Base-by-base conservation (phyloP, 2,797 vertebrate genomes). In the Gouania willdenowi region DNA sequence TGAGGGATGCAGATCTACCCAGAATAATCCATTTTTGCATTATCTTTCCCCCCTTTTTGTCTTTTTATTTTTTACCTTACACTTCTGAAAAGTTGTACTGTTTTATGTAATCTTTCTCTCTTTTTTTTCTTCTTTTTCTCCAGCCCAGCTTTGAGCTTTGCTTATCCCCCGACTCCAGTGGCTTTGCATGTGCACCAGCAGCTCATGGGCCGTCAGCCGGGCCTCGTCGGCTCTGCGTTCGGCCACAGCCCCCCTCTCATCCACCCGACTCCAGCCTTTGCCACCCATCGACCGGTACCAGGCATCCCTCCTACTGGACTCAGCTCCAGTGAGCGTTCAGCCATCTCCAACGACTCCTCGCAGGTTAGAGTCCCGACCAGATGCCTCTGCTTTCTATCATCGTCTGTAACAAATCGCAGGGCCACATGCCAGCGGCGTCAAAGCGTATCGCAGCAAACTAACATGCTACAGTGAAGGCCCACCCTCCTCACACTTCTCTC, bases 211-310 rank as follows among this genome's bases (percentile, higher is more conserved):
- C 92, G 94, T 4, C 94, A 97, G 16, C 92, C 94, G 33, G 91
- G 91, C 45, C 66, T 97, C 24, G 79, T 98, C 50, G 90, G 94
- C 50, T 98, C 96, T 0, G 92, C 96, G 26, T 98, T 98, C 16
- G 94, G 96, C 80, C 95, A 98, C 83, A 98, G 96, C 50, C 94
- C 96, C 16, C 94, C 96, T 0, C 92, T 98, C 71, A 91, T 98
- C 71, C 95, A 98, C 80, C 93, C 93, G 2, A 91, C 93, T 40
- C 94, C 95, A 35, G 90, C 94, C 20, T 98, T 97, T 54, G 89
- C 91, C 71, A 90, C 92, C 47, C 96, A 98, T 88, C 89, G 94
- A 64, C 92, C 94, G 27, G 86, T 96, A 19, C 91, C 94, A 0
- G 92, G 93, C 60, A 94, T 98, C 59, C 90, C 92, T 7, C 54